A percentile compares a stretch with the other conserved stretches of the same genome.
Evolutionary conservation across 2,797 vertebrate species (phyloP).

Genomic region (Poecilia wingei): DNA sequence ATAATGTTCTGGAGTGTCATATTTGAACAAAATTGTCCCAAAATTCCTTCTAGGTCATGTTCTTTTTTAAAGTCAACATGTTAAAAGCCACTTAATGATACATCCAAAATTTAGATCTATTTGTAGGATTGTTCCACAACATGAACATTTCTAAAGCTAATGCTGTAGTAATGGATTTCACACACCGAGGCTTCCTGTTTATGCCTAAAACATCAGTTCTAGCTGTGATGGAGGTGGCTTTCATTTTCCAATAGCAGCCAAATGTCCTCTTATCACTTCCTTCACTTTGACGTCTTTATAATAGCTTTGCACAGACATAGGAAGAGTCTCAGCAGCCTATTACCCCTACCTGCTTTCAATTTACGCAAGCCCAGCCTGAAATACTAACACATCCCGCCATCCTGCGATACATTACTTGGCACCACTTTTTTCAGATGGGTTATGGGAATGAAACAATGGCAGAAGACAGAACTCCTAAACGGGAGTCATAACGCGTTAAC

Average conservation of each 20-base stretch:
- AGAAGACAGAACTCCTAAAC: background rate
- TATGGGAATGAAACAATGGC: background rate
- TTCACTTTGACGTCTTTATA: conserved; percentile 62
- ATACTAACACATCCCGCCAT: conserved; percentile 20
- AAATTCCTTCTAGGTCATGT: conserved; percentile 18
- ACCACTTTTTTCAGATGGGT: conserved; percentile 11
- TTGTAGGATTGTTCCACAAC: conserved; percentile 4
- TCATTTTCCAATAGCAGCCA: conserved; percentile 48
- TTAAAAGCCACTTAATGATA: conserved; percentile 31
- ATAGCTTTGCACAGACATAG: conserved; percentile 52
- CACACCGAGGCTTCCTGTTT: conserved; percentile 42
- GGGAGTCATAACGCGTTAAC: background rate
- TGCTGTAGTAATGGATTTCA: conserved; percentile 39
- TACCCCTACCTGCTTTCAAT: conserved; percentile 57
- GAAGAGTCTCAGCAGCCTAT: conserved; percentile 53
- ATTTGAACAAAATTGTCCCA: conserved; percentile 28
- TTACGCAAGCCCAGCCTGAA: conserved; percentile 41
- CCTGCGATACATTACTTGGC: conserved; percentile 4
- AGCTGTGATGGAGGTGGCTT: conserved; percentile 46
- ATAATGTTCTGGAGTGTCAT: conserved; percentile 17
- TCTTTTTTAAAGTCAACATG: conserved; percentile 30
- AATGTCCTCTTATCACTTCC: conserved; percentile 52
- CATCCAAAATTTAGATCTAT: conserved; percentile 23
- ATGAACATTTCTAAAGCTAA: conserved; percentile 30
- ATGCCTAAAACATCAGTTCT: conserved; percentile 49